phyloP scores from a whole-genome alignment of 2,113 vertebrate species.

The Heterochromis multidens region DNA sequence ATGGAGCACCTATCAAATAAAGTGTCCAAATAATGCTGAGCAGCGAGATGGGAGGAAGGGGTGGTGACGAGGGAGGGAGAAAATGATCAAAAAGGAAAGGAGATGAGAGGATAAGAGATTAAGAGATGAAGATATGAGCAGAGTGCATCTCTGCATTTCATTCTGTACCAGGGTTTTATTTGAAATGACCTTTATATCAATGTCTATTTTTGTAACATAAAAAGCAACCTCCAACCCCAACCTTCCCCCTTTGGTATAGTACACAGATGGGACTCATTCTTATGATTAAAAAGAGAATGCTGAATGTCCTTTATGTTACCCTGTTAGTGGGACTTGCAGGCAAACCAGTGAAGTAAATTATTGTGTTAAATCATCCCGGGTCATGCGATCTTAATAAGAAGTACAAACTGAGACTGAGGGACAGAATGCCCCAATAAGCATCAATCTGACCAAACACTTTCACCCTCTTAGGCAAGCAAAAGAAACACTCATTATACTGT shows the following conservation, averaged over 20 bases:
- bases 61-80: background rate
- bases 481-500: slow-evolving; percentile 48
- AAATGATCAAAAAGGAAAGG: slow-evolving; percentile 26
- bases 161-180: slow-evolving; percentile 19
- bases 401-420: slow-evolving; percentile 12
- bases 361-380: slow-evolving; percentile 34
- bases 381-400: slow-evolving; percentile 33
- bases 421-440: slow-evolving; percentile 64
- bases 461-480: slow-evolving; percentile 49
- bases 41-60: background rate
- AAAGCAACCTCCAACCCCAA: background rate
- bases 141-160: slow-evolving; percentile 18
- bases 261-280: slow-evolving; percentile 52
- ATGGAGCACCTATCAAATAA: slow-evolving; percentile 43
- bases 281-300: slow-evolving; percentile 37
- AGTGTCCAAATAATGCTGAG: slow-evolving; percentile 23
- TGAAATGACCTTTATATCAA: slow-evolving; percentile 10
- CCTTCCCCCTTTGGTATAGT: background rate
- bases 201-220: background rate
- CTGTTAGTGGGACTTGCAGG: slow-evolving; percentile 1
- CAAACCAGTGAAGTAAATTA: slow-evolving; percentile 29
- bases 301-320: background rate
- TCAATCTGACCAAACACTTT: slow-evolving; percentile 35
- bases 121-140: slow-evolving; percentile 20
- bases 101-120: slow-evolving; percentile 60